These are phyloP conservation scores for Salmo trutta DNA, from an alignment of 2,797 vertebrate species.

Conservation along the genomic window DNA sequence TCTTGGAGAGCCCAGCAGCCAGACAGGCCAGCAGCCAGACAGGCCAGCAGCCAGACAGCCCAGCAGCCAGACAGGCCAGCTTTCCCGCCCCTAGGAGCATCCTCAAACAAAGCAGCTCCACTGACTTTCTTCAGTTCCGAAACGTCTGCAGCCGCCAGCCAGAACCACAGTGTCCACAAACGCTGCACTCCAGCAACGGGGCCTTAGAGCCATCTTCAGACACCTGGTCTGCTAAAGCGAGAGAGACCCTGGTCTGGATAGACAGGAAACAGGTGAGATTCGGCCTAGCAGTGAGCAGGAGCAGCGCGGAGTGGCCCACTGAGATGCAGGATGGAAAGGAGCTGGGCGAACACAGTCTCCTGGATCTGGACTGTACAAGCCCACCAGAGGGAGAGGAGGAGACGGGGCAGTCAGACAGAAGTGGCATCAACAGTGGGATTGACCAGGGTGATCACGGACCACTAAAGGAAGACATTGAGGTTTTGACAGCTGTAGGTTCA, in stretches of 20 bases:
- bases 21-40: conserved; percentile 48
- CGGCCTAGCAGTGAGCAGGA: conserved; percentile 57
- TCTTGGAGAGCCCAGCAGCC: conserved; percentile 34
- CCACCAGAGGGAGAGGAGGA: conserved; percentile 31
- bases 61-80: conserved; percentile 44
- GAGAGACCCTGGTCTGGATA: conserved; percentile 50
- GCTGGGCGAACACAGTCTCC: conserved; percentile 69
- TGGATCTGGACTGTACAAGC: conserved; percentile 62
- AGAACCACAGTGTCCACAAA: conserved; percentile 60
- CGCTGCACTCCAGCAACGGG: conserved; percentile 44
- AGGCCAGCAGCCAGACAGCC: conserved; percentile 35
- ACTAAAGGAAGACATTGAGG: neutral
- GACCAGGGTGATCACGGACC: neutral
- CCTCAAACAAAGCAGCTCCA: conserved; percentile 80
- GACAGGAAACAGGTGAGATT: conserved; percentile 88
- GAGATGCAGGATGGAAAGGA: conserved; percentile 55
- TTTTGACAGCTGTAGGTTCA: neutral
- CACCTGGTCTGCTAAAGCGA: conserved; percentile 34
- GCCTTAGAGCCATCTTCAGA: conserved; percentile 70
- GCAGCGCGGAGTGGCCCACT: conserved; percentile 41
- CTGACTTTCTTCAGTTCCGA: conserved; percentile 69
- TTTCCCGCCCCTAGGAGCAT: conserved; percentile 69
- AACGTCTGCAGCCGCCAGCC: conserved; percentile 38
- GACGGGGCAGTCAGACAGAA: conserved; percentile 18
- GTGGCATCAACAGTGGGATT: neutral